phyloP scores from a whole-genome alignment of 2,797 vertebrate species.

The Chiloscyllium punctatum region DNA sequence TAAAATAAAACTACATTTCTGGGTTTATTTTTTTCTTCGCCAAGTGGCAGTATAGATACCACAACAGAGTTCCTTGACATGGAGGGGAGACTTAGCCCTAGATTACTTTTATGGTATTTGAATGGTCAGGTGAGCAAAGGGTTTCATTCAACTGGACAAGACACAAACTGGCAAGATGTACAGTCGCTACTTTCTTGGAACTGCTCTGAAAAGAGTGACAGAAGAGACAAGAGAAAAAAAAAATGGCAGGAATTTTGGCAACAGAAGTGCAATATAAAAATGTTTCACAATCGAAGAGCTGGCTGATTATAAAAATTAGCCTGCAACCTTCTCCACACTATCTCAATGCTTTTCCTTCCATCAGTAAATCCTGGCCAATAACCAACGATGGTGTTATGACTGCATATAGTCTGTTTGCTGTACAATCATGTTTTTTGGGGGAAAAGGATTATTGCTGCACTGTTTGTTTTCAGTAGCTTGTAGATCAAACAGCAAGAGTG shows the following conservation, averaged over 20 bases:
- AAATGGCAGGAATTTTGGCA: not conserved
- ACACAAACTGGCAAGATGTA: not conserved
- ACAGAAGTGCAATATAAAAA: not conserved
- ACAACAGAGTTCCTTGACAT: not conserved
- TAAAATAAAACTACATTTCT: not conserved
- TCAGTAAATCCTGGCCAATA: constrained; percentile 19
- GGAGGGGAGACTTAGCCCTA: not conserved
- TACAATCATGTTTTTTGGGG: not conserved
- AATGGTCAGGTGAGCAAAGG: not conserved
- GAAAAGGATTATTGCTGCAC: not conserved
- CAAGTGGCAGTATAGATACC: not conserved
- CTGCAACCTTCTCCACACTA: not conserved
- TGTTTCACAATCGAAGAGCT: not conserved
- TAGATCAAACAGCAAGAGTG: not conserved
- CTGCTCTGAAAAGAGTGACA: not conserved
- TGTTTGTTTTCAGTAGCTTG: constrained; percentile 6
- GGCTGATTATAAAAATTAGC: not conserved
- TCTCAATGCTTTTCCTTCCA: not conserved
- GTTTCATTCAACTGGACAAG: not conserved
- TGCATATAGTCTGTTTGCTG: constrained; percentile 7
- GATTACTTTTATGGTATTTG: not conserved
- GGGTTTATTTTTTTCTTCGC: not conserved
- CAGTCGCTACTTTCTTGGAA: too few relatives aligned
- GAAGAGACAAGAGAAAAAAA: not conserved
- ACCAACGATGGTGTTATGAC: not conserved